Conservation (phyloP, 2,113 vertebrate genomes). For the Copsychus sechellarum region DNA sequence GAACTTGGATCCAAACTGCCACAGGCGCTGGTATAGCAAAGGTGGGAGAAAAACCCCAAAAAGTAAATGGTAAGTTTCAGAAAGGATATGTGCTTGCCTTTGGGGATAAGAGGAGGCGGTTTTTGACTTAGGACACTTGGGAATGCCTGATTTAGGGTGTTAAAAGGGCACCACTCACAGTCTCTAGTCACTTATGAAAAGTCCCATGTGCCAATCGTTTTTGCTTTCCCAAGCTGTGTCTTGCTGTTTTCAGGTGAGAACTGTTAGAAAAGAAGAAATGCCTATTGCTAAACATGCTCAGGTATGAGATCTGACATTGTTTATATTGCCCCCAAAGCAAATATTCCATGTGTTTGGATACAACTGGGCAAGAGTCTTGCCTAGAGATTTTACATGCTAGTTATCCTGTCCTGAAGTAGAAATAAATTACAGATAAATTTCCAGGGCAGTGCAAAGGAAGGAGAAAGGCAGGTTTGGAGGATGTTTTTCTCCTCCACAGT, state of each 20-base stretch:
- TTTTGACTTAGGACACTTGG: background rate
- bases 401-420: background rate
- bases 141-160: background rate
- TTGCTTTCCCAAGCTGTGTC: background rate
- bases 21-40: background rate
- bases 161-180: background rate
- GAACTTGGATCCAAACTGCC: background rate
- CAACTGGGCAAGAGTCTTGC: background rate
- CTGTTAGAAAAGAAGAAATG: background rate
- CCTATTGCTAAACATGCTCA: background rate
- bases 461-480: background rate
- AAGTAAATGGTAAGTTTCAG: background rate
- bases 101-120: background rate
- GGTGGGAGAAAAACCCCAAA: background rate
- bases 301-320: background rate
- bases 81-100: background rate
- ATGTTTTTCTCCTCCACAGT: background rate
- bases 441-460: background rate
- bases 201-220: background rate
- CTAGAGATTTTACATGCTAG: background rate
- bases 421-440: background rate
- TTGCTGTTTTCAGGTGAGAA: background rate
- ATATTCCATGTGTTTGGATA: background rate
- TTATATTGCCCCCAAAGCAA: background rate
- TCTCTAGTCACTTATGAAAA: background rate